A percentile compares a stretch with the other conserved stretches of the same genome.
Evolutionary conservation across 92 coral and sea anemone species (phyloP).

Genomic region (Paramuricea clavata): DNA sequence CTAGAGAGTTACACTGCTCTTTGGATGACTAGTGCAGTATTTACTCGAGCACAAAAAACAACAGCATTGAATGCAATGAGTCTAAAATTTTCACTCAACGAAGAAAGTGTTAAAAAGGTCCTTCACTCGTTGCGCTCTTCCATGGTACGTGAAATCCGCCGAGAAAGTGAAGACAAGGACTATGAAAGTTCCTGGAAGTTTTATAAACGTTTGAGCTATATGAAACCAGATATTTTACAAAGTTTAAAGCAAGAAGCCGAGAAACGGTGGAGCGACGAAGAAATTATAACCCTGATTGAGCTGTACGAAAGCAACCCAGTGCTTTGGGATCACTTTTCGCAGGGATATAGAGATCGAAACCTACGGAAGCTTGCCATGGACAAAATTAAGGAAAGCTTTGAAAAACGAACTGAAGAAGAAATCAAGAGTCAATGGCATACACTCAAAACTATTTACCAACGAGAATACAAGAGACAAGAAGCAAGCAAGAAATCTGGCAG

Average conservation of each 20-base stretch:
- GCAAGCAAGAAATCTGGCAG: slow-evolving; percentile 39
- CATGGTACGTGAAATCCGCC: slow-evolving; percentile 34
- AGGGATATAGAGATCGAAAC: slow-evolving; percentile 20
- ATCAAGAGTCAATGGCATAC: slow-evolving; percentile 43
- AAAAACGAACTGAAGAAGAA: not conserved
- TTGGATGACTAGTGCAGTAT: slow-evolving; percentile 35
- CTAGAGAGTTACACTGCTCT: slow-evolving; percentile 24
- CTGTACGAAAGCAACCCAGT: not conserved
- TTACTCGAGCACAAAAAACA: slow-evolving; percentile 45
- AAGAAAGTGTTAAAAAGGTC: slow-evolving; percentile 50
- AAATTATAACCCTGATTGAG: not conserved
- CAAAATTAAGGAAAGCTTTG: not conserved
- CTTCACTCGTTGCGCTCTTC: slow-evolving; percentile 55
- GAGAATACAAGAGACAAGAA: slow-evolving; percentile 35
- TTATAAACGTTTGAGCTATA: slow-evolving; percentile 45
- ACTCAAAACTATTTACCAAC: slow-evolving; percentile 16
- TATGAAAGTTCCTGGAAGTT: slow-evolving; percentile 63
- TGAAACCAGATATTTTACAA: slow-evolving; percentile 55
- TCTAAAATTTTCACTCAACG: slow-evolving; percentile 28
- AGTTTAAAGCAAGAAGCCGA: slow-evolving; percentile 36
- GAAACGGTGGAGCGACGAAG: slow-evolving; percentile 11
- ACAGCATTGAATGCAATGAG: slow-evolving; percentile 42
- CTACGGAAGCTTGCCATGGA: not conserved
- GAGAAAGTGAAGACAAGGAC: slow-evolving; percentile 39
- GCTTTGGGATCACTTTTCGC: not conserved